Percentiles rank a stretch among this genome's conserved stretches.
Evolutionary conservation across 1,140 invertebrate genomes (phyloP).

Genomic region (Parasteatoda tepidariorum): DNA sequence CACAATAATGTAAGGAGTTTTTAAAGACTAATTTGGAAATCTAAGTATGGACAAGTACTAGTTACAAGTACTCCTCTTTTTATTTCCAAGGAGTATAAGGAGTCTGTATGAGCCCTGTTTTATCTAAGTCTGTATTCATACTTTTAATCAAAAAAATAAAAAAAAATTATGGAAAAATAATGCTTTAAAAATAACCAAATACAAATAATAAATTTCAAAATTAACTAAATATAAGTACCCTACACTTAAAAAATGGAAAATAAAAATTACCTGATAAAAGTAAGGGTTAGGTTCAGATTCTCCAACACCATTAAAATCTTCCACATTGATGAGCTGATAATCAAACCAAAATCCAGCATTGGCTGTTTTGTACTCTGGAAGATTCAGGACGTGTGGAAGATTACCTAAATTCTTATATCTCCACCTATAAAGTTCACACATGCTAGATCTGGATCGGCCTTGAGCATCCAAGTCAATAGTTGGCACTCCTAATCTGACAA

Average conservation of each 20-base stretch:
- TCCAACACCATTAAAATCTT: slow-evolving; percentile 95
- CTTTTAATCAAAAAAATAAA: too few species aligned
- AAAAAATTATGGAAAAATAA: too few species aligned
- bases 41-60: not conserved
- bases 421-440: slow-evolving; percentile 98
- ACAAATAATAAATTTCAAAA: too few species aligned
- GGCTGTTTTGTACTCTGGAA: slow-evolving; percentile 85
- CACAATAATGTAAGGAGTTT: too few species aligned
- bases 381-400: slow-evolving; percentile 84
- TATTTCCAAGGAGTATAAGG: too few species aligned
- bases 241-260: not conserved
- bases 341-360: slow-evolving; percentile 93
- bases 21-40: too few species aligned
- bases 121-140: too few species aligned
- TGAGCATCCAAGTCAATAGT: slow-evolving; percentile 98
- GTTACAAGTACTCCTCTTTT: not conserved
- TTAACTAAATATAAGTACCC: too few species aligned
- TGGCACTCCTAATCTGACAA: slow-evolving; percentile 95
- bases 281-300: slow-evolving; percentile 98
- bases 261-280: slow-evolving; percentile 86
- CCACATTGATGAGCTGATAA: slow-evolving; percentile 97
- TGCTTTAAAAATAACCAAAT: too few species aligned
- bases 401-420: slow-evolving; percentile 95
- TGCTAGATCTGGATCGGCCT: slow-evolving; percentile 90
- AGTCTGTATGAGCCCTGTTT: too few species aligned